A percentile compares a stretch with the other conserved stretches of the same genome.
These are phyloP conservation scores for Yoshiicerus persimilis DNA, from an alignment of 1,140 invertebrate species.

Conservation along the genomic window DNA sequence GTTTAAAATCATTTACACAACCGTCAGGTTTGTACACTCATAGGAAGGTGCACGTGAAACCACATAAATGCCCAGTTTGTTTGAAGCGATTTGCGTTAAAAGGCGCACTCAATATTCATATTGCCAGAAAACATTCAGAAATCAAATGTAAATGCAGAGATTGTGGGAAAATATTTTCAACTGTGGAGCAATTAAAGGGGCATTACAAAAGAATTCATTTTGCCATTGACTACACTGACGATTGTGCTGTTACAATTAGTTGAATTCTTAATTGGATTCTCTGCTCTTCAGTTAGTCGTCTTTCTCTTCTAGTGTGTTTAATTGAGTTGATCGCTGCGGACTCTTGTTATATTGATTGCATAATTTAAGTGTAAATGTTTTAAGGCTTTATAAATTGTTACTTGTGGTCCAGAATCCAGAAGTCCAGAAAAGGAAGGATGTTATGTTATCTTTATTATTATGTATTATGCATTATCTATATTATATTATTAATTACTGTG, in stretches of 20 bases:
- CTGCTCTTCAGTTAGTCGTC: too few species aligned
- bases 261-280: too few species aligned
- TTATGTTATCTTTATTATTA: too few species aligned
- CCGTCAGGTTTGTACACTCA: not conserved
- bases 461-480: too few species aligned
- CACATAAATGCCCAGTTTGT: not conserved
- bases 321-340: too few species aligned
- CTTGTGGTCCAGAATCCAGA: too few species aligned
- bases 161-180: not conserved
- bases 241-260: not conserved
- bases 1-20: not conserved
- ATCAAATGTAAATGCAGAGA: not conserved
- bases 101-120: not conserved
- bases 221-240: not conserved
- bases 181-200: not conserved
- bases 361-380: too few species aligned
- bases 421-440: too few species aligned
- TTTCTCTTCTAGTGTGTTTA: too few species aligned
- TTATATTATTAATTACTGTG: too few species aligned
- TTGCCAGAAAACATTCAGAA: not conserved
- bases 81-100: not conserved
- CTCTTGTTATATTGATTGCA: too few species aligned
- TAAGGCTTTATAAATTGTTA: too few species aligned
- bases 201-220: not conserved
- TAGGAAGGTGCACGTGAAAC: not conserved